Percentiles rank a stretch among this genome's conserved stretches.
These are phyloP conservation scores for Neopelma chrysocephalum DNA, from an alignment of 2,797 vertebrate genomes.

Conservation along the genomic window DNA sequence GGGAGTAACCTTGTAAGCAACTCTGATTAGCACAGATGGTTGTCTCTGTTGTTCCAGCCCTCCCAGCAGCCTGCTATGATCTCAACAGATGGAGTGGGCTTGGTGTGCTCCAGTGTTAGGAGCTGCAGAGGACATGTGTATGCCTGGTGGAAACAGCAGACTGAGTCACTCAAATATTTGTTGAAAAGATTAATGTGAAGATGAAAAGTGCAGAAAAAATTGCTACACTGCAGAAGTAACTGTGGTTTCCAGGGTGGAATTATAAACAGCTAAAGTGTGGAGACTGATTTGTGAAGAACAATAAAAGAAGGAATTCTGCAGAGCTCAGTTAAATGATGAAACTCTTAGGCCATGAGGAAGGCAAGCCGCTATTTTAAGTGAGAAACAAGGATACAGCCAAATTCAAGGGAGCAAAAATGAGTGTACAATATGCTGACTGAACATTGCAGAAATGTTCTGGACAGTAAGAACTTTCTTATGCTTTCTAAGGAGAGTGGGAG, in stretches of 20 bases:
- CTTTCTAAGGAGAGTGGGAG: not conserved
- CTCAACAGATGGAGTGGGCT: conserved; percentile 19
- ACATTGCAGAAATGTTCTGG: not conserved
- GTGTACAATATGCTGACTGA: not conserved
- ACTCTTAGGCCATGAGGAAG: not conserved
- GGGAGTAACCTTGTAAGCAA: not conserved
- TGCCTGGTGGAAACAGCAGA: conserved; percentile 6
- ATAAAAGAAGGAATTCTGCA: not conserved
- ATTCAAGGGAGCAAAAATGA: not conserved
- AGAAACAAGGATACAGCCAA: not conserved
- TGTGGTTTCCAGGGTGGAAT: not conserved
- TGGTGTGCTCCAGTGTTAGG: not conserved
- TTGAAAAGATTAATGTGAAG: not conserved
- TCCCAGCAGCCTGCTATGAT: conserved; percentile 15
- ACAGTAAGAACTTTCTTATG: not conserved
- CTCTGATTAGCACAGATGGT: conserved; percentile 24
- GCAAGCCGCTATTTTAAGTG: not conserved
- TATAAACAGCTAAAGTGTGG: not conserved
- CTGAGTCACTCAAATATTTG: conserved; percentile 19
- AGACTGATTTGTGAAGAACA: not conserved
- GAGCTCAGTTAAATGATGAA: not conserved
- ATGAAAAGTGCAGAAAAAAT: not conserved
- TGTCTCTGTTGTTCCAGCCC: not conserved
- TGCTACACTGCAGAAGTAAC: not conserved
- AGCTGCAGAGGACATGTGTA: conserved; percentile 3